Conservation (phyloP, 2,113 vertebrate species). For the Microtus ochrogaster region DNA sequence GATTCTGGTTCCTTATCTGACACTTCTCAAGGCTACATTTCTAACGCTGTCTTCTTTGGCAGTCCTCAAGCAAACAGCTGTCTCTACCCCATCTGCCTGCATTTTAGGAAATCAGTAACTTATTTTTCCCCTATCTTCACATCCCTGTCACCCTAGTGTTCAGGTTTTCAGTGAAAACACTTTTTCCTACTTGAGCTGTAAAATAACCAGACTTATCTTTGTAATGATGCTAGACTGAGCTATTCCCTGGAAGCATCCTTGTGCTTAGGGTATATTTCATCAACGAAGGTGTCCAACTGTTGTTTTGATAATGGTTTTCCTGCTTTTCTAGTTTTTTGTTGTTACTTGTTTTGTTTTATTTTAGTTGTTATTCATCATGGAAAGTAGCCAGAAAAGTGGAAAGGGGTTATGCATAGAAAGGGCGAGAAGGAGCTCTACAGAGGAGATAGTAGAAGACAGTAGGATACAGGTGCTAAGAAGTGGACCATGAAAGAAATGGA, state of each 20-base stretch:
- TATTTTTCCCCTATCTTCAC: background rate
- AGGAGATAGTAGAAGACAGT: no score
- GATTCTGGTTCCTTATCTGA: background rate
- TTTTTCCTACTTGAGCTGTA: background rate
- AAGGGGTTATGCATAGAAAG: background rate
- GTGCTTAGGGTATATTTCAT: background rate
- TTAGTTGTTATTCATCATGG: constrained; percentile 4
- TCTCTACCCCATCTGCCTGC: background rate
- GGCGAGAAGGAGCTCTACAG: background rate
- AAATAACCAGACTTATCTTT: background rate
- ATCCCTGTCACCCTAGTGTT: background rate
- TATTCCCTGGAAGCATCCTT: background rate
- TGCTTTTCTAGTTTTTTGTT: background rate
- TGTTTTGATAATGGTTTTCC: background rate
- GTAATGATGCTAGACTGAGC: background rate
- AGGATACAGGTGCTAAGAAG: background rate
- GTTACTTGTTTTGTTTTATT: background rate
- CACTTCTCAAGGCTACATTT: background rate
- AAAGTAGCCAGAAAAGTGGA: background rate
- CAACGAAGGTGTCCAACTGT: background rate
- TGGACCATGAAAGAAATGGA: no score
- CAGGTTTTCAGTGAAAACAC: background rate
- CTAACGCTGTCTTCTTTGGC: background rate
- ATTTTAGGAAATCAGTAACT: background rate
- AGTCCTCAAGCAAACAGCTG: background rate